Evolutionary conservation across 2,113 vertebrate species (phyloP), one percentile per base, ranked within the genome.

Genomic region (Mustela lutreola): DNA sequence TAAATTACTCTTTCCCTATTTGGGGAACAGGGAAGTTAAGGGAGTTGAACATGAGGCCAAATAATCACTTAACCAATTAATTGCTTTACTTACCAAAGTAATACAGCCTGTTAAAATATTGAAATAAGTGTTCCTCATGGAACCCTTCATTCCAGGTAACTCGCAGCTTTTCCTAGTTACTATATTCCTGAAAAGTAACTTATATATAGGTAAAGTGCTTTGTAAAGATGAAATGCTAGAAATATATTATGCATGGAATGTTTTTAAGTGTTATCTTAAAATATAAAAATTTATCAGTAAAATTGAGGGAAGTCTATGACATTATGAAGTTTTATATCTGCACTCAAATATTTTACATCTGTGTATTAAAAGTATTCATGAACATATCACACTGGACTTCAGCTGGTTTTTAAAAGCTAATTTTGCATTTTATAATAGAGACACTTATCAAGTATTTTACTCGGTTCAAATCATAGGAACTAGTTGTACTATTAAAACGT

Each of bases 151-250:
- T 39, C 11, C 36, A 76, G 24, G 28, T 28, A 62, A 67, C 26
- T 73, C 31, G 10, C 26, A 91, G 18, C 11, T 76, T 73, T 93
- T 11, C 67, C 9, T 71, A 16, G 60, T 89, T 9, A 60, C 21
- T 92, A 22, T 84, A n/a, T 63, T 22, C 56, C 39, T 80, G 58
- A 79, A 92, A 56, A 84, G 80, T 12, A 94, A 45, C 67, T 96
- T 31, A 39, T 70, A 42, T 65, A 53, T 48, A 76, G 87, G 24
- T 78, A 71, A 76, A 65, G 76, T 67, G 45, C 24, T 50, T 45
- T 76, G 18, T 62, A 85, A 89, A 60, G 42, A 81, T 65, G 39
- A 82, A 84, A 87, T 53, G 36, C 42, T 88, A 62, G 5, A 78
- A 93, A 8, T 63, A 1, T 39, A 12, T 56, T 73, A 39, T 42